These are phyloP conservation scores for Dysidea cf. avara DNA, from an alignment of 37 sponge, comb jelly and placozoan genomes.

Conservation along the genomic window DNA sequence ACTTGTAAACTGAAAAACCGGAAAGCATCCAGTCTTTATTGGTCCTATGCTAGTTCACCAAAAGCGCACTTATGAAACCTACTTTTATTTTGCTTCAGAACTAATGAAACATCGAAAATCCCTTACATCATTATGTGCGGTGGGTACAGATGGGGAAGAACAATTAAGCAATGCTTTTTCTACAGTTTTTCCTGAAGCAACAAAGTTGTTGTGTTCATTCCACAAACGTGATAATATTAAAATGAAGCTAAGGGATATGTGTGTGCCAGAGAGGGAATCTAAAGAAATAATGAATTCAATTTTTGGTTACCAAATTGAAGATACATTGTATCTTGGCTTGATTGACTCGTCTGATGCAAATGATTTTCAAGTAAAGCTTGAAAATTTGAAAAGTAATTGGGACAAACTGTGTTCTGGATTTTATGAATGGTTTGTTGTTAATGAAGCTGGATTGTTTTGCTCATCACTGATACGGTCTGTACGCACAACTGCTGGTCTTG, in stretches of 20 bases:
- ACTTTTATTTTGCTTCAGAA: no score
- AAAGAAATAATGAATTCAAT: conserved; percentile 3
- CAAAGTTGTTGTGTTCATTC: no score
- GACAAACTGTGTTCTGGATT: neutral
- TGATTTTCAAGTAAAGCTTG: conserved; percentile 4
- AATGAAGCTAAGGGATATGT: neutral
- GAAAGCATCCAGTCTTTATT: no score
- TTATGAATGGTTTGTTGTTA: conserved; percentile 3
- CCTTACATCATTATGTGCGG: no score
- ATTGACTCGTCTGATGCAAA: neutral
- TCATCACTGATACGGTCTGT: conserved; percentile 2
- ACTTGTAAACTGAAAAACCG: neutral
- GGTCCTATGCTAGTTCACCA: no score
- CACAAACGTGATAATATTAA: neutral
- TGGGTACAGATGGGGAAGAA: no score
- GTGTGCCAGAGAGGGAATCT: neutral
- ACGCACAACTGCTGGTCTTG: neutral
- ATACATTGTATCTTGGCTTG: neutral
- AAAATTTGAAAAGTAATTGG: neutral
- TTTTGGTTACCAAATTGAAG: conserved; percentile 9
- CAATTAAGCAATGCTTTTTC: no score
- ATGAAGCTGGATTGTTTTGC: neutral
- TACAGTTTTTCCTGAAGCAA: no score
- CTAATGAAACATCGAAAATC: no score
- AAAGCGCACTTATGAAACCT: no score